These are phyloP conservation scores for Brachypalpus laphriformis DNA, from an alignment of 2,888 invertebrate genomes.

Conservation along the genomic window DNA sequence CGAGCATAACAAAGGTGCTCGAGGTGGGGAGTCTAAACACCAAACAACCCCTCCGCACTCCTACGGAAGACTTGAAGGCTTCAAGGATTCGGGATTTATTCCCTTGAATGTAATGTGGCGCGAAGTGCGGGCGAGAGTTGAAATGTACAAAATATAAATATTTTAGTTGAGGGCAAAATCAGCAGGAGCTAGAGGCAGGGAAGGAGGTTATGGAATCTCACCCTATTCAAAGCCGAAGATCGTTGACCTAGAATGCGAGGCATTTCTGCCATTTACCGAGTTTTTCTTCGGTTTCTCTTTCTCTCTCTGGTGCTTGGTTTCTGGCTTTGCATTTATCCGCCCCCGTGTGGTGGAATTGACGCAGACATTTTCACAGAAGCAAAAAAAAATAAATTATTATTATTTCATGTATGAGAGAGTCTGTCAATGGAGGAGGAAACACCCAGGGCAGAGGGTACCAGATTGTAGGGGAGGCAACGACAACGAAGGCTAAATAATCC, in stretches of 20 bases:
- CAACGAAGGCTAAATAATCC: slow-evolving; percentile 42
- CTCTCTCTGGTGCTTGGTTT: slow-evolving; percentile 16
- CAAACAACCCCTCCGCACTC: neutral
- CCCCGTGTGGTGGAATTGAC: slow-evolving; percentile 14
- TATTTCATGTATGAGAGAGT: slow-evolving; percentile 58
- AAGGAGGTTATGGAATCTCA: slow-evolving; percentile 28
- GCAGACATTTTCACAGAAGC: slow-evolving; percentile 49
- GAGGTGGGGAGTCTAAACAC: slow-evolving; percentile 10
- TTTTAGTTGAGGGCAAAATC: slow-evolving; percentile 8
- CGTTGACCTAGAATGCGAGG: slow-evolving; percentile 63
- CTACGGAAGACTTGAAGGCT: neutral
- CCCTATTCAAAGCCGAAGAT: slow-evolving; percentile 43
- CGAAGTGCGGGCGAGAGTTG: neutral
- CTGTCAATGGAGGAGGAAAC: slow-evolving; percentile 27
- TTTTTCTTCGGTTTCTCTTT: slow-evolving; percentile 4
- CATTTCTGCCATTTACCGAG: slow-evolving; percentile 34
- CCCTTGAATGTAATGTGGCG: neutral
- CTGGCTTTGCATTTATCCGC: slow-evolving; percentile 2
- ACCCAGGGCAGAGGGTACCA: slow-evolving; percentile 24
- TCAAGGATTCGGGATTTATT: slow-evolving; percentile 43
- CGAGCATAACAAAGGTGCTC: slow-evolving; percentile 39
- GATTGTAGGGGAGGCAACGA: slow-evolving; percentile 47
- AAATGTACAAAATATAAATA: slow-evolving; percentile 61
- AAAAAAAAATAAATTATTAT: slow-evolving; percentile 41
- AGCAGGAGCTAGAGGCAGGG: slow-evolving; percentile 8